These are phyloP conservation scores for Lasius fuliginosus DNA, from an alignment of 2,888 invertebrate genomes.

Conservation along the genomic window DNA sequence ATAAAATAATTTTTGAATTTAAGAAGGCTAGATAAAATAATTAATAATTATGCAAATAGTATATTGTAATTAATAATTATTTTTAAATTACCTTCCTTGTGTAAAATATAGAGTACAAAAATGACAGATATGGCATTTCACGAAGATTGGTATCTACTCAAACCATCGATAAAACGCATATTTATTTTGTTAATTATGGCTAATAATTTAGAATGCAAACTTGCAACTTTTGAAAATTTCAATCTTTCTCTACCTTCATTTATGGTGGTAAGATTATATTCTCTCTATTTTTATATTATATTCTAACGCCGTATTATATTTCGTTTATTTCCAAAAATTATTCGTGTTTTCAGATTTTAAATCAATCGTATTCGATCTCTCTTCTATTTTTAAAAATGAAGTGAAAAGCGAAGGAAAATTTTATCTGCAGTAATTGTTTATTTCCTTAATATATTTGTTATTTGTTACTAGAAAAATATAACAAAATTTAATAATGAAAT, in stretches of 20 bases:
- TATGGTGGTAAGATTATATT: slow-evolving; percentile 67
- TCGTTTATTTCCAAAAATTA: not conserved
- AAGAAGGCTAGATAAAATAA: not conserved
- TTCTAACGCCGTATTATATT: not conserved
- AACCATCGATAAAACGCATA: slow-evolving; percentile 42
- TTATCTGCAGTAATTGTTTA: not conserved
- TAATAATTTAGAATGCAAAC: slow-evolving; percentile 72
- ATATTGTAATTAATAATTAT: not conserved
- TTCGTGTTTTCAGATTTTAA: slow-evolving; percentile 69
- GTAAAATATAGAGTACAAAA: slow-evolving; percentile 68
- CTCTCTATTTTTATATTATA: not conserved
- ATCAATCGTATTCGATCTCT: slow-evolving; percentile 74
- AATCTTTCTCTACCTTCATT: slow-evolving; percentile 75
- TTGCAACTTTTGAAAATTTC: slow-evolving; percentile 66
- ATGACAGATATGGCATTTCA: slow-evolving; percentile 73
- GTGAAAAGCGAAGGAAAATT: not conserved
- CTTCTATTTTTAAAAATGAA: slow-evolving; percentile 69
- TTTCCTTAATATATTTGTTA: not conserved
- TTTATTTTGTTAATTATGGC: slow-evolving; percentile 65
- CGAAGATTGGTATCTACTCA: slow-evolving; percentile 69
- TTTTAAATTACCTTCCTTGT: not conserved
- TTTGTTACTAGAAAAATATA: not conserved
- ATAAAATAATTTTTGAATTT: not conserved
- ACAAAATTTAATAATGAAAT: not conserved
- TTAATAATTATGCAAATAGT: not conserved